Conservation (phyloP, 1,140 invertebrate species). For the Sitophilus oryzae region DNA sequence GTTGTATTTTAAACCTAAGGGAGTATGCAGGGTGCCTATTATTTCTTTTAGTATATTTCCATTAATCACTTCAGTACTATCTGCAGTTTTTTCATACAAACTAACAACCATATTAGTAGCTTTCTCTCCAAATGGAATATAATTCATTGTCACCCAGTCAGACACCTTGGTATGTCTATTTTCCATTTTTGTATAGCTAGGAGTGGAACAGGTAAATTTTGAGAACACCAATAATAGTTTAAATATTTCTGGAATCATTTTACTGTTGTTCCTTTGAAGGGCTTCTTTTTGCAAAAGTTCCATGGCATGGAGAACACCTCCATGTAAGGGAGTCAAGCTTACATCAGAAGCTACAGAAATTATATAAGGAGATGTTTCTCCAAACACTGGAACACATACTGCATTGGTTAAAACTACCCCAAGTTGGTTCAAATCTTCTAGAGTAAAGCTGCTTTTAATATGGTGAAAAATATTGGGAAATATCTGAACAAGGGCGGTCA, state of each 20-base stretch:
- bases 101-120: slow-evolving; percentile 74
- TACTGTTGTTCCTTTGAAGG: slow-evolving; percentile 55
- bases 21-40: slow-evolving; percentile 66
- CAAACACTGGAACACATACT: slow-evolving; percentile 74
- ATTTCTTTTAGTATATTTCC: slow-evolving; percentile 71
- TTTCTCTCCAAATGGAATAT: slow-evolving; percentile 83
- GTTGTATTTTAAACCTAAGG: slow-evolving; percentile 75
- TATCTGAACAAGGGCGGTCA: slow-evolving; percentile 89
- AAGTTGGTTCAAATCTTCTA: slow-evolving; percentile 71
- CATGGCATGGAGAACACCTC: slow-evolving; percentile 73
- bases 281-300: slow-evolving; percentile 78
- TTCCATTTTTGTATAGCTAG: slow-evolving; percentile 56
- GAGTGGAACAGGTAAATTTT: slow-evolving; percentile 65
- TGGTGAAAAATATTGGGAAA: slow-evolving; percentile 90
- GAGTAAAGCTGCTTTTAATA: slow-evolving; percentile 71
- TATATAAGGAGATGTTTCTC: slow-evolving; percentile 75
- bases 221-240: slow-evolving; percentile 69
- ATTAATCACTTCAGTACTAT: slow-evolving; percentile 66
- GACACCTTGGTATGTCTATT: slow-evolving; percentile 48
- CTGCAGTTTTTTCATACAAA: slow-evolving; percentile 76
- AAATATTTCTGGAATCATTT: slow-evolving; percentile 75
- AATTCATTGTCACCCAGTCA: slow-evolving; percentile 81
- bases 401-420: slow-evolving; percentile 71
- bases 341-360: slow-evolving; percentile 67
- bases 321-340: slow-evolving; percentile 74